Evolutionary conservation across 2,113 vertebrate genomes (phyloP), one percentile per base, ranked within the genome.

Genomic region (Plotosus lineatus): DNA sequence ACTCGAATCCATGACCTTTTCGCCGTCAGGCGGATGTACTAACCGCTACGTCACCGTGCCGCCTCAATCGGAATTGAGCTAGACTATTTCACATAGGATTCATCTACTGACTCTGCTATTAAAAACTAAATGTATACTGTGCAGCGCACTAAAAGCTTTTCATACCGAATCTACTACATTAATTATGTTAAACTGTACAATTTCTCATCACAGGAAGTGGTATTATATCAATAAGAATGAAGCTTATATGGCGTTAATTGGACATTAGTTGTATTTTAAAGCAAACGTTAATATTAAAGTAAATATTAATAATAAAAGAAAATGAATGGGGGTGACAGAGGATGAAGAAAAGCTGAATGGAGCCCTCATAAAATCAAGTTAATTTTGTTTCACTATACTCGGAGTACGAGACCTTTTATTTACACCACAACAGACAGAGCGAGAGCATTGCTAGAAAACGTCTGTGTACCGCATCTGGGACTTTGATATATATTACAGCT

Each of bases 141-240:
- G 87, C 88, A 90, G 88, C 92, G 92, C 91, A 93, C 92, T 92
- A 92, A 91, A 92, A 85, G 88, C 85, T 90, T 91, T 93, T 93
- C 93, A 92, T 92, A 93, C 88, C 88, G 83, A 90, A 90, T 40
- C 3, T 38, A 86, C 87, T 92, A 88, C 91, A 90, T 90, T 92
- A 92, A 91, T 88, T 89, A 91, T 94, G 0, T 6, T 68, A 6
- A 42, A 68, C 42, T 26, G 10, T 44, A 12, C 23, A 42, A 7
- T 65, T 65, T 65, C 7, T 21, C 19, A 2, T 65, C 31, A 19
- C 4, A 5, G 63, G 10, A 42, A 42, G 38, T 9, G 44, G 31
- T 36, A 38, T n/a, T 14, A 68, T 14, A 14, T 68, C 2, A 26
- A 17, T 17, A 4, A 23, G 38, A 26, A 12, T 71, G 6, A 71